Evolutionary conservation across 2,888 invertebrate genomes (phyloP).

Genomic region (Idaea biselata): DNA sequence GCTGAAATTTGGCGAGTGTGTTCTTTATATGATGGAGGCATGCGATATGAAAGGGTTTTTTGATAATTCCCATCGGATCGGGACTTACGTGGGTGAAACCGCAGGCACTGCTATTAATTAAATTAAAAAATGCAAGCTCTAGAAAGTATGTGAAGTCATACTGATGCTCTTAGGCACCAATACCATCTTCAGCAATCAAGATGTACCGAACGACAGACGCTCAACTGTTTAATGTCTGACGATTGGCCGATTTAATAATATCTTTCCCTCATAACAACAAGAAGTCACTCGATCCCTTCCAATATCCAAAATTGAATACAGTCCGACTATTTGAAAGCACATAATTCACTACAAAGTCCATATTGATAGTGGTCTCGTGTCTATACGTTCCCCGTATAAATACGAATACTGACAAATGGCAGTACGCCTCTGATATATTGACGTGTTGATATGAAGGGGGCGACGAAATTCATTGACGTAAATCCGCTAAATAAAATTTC

Average conservation of each 20-base stretch:
- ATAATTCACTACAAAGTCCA: constrained; percentile 7
- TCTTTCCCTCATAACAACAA: neutral
- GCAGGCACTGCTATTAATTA: too few species aligned
- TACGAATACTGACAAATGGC: constrained; percentile 56
- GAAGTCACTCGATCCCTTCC: neutral
- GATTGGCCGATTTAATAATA: neutral
- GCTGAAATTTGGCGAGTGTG: too few species aligned
- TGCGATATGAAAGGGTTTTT: too few species aligned
- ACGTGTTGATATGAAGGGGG: constrained; percentile 54
- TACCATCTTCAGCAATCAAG: neutral
- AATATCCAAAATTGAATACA: constrained; percentile 9
- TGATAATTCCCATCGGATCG: too few species aligned
- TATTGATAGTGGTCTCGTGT: constrained; percentile 23
- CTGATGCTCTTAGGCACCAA: neutral
- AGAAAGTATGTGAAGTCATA: neutral
- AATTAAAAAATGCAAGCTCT: neutral
- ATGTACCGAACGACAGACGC: neutral
- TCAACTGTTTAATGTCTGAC: neutral
- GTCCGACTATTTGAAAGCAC: neutral
- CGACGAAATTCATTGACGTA: constrained; percentile 51
- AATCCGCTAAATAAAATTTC: constrained; percentile 44
- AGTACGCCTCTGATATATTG: constrained; percentile 55
- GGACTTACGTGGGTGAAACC: too few species aligned
- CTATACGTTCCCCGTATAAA: constrained; percentile 48
- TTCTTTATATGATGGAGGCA: too few species aligned